Base-by-base conservation (phyloP, 2,113 vertebrate species). In the Scomber colias region DNA sequence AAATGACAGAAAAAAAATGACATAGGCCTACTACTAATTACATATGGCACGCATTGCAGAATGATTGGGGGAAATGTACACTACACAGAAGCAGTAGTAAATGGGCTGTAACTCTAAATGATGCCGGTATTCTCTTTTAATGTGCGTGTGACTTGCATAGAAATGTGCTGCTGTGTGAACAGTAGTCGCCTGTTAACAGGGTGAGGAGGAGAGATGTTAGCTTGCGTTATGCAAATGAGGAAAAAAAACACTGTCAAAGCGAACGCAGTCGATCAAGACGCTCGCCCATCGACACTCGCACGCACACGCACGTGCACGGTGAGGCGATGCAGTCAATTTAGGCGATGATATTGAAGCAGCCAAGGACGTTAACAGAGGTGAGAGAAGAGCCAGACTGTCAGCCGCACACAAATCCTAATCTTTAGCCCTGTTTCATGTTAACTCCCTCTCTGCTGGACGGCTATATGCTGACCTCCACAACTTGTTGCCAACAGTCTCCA, bases 71-170 rank as follows among this genome's bases (percentile, higher is more conserved):
- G 57, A 71, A 35, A 51, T 2, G 4, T 16, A 16, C 50, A 68
- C 35, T 11, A 49, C 46, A 77, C 65, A 50, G 62, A 67, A 48
- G 55, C 76, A 21, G 71, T 12, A 12, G 78, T 62, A 72, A 89
- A 90, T 85, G 83, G 63, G 76, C 78, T 72, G 73, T 57, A 78
- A 74, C 87, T 82, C 71, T 78, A 74, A 90, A 86, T 55, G 90
- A 75, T 82, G 44, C 27, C 24, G 13, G 66, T 69, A 69, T 83
- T 85, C 66, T 90, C 54, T 71, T 80, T 73, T 71, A 75, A 74
- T 31, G 83, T 70, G 60, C 11, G 8, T 40, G 81, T 77, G 89
- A 84, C 74, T 81, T 3, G 81, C 54, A 86, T 88, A 12, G 66
- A 77, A 70, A 90, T 77, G 69, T 19, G 81, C 59, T 3, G 68